These are phyloP conservation scores for Sorex fumeus DNA, from an alignment of 2,113 vertebrate species.

Conservation along the genomic window DNA sequence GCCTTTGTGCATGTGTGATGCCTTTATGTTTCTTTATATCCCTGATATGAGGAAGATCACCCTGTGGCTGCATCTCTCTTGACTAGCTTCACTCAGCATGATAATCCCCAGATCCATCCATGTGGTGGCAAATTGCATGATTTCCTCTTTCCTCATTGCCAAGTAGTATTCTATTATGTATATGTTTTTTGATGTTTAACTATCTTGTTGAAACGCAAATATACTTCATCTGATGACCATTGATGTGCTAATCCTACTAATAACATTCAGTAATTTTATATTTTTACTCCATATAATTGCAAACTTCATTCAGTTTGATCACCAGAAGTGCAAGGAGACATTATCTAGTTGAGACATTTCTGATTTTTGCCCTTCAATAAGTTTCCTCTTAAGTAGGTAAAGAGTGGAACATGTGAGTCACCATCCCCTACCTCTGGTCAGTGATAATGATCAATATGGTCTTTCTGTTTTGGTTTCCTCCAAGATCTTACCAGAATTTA, in stretches of 20 bases:
- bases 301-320: constrained; percentile 14
- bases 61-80: no score
- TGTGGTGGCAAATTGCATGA: no score
- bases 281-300: constrained; percentile 4
- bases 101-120: no score
- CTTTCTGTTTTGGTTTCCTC: neutral
- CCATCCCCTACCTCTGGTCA: neutral
- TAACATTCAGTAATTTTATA: constrained; percentile 22
- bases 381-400: neutral
- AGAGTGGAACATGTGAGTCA: neutral
- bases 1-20: no score
- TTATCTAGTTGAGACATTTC: neutral
- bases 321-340: neutral
- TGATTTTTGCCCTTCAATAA: neutral
- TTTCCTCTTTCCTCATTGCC: no score
- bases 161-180: neutral
- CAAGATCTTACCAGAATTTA: neutral
- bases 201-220: neutral
- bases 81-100: no score
- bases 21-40: no score
- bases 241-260: neutral
- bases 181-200: constrained; percentile 6
- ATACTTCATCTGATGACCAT: neutral
- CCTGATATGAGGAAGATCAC: no score
- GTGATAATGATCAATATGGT: constrained; percentile 4